phyloP scores from a whole-genome alignment of 2,797 vertebrate species.

The Cetoscarus ocellatus region DNA sequence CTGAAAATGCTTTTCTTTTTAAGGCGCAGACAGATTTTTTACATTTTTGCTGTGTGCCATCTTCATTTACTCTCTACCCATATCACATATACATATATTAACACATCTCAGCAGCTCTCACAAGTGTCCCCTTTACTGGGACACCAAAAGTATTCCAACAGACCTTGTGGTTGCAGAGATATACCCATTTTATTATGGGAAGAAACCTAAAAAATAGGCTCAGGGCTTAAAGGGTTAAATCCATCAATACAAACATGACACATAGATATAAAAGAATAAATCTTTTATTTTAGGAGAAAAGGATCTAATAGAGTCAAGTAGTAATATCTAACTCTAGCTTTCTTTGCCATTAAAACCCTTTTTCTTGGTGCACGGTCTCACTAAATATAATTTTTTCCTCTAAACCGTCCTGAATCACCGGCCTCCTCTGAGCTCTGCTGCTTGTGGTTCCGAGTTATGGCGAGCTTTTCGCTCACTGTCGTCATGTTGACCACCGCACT shows the following conservation, averaged over 20 bases:
- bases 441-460: conserved; percentile 20
- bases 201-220: no score
- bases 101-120: no score
- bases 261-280: neutral
- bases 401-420: neutral
- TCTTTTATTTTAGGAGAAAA: neutral
- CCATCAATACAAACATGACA: neutral
- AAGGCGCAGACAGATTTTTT: no score
- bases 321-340: neutral
- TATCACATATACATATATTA: no score
- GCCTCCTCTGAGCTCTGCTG: conserved; percentile 19
- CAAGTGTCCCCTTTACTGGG: no score
- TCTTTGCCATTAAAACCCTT: neutral
- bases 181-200: no score
- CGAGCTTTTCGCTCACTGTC: conserved; percentile 23
- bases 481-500: conserved; percentile 20
- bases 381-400: conserved; percentile 21
- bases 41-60: no score
- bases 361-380: conserved; percentile 19
- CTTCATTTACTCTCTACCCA: no score
- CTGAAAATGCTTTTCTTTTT: no score
- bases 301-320: neutral
- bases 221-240: no score
- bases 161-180: no score
- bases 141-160: no score